Evolutionary conservation across 2,113 vertebrate genomes (phyloP).

Genomic region (Pomatorhinus ruficollis): DNA sequence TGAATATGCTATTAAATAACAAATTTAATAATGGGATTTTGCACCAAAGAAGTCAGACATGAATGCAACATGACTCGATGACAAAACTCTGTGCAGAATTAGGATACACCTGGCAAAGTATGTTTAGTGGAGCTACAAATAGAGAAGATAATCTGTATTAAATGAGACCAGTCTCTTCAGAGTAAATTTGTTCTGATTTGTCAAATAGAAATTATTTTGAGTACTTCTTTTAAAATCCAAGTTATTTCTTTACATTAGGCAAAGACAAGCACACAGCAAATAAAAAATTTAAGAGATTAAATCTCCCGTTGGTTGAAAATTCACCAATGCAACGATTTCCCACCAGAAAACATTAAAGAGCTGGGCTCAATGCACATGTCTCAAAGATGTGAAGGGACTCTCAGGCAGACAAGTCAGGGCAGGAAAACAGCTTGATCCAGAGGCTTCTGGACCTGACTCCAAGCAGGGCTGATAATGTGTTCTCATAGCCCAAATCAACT

Average conservation of each 20-base stretch:
- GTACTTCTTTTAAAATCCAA: not conserved
- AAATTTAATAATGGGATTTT: not conserved
- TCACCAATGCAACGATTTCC: not conserved
- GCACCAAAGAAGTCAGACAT: not conserved
- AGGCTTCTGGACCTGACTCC: not conserved
- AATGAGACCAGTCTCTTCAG: not conserved
- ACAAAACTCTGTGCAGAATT: not conserved
- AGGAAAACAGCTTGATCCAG: not conserved
- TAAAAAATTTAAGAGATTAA: not conserved
- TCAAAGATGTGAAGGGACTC: not conserved
- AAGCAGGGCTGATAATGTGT: not conserved
- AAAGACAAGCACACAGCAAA: not conserved
- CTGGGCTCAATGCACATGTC: not conserved
- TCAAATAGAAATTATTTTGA: not conserved
- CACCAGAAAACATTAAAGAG: not conserved
- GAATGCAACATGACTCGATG: not conserved
- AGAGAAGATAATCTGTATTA: not conserved
- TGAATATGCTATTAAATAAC: not conserved
- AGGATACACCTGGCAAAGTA: not conserved
- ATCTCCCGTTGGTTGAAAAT: not conserved
- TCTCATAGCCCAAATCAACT: not conserved
- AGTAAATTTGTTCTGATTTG: not conserved
- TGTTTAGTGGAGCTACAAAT: not conserved
- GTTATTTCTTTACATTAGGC: not conserved
- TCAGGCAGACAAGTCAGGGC: not conserved